These are phyloP conservation scores for Vulpes vulpes DNA, from an alignment of 2,113 vertebrate species.

Conservation along the genomic window DNA sequence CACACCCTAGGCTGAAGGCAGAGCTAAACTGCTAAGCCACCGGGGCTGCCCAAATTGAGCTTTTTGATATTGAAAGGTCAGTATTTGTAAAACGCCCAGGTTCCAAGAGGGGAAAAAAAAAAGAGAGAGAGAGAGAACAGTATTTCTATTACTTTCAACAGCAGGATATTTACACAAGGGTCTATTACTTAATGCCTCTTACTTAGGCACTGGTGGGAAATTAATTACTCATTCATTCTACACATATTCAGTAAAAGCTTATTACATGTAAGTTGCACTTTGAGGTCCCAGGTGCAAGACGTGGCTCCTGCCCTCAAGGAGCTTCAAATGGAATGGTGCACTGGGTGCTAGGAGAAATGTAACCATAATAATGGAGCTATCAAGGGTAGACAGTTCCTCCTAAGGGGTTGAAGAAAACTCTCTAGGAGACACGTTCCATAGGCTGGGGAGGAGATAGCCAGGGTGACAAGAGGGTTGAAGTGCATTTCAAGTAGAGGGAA, in stretches of 20 bases:
- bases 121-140: background rate
- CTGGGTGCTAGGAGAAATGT: background rate
- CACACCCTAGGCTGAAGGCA: no score
- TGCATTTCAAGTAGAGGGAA: background rate
- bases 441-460: background rate
- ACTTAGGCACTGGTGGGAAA: background rate
- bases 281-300: background rate
- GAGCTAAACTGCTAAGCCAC: no score
- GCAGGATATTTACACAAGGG: background rate
- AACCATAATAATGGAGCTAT: background rate
- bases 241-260: background rate
- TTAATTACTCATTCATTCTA: background rate
- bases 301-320: background rate
- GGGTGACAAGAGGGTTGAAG: background rate
- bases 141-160: background rate
- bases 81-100: background rate
- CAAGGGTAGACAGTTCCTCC: background rate
- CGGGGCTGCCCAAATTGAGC: background rate
- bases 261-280: background rate
- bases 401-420: background rate
- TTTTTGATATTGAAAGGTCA: background rate
- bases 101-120: background rate
- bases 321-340: background rate
- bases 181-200: background rate
- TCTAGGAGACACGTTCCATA: background rate